phyloP scores from a whole-genome alignment of 2,888 invertebrate genomes.

The Acleris literana region DNA sequence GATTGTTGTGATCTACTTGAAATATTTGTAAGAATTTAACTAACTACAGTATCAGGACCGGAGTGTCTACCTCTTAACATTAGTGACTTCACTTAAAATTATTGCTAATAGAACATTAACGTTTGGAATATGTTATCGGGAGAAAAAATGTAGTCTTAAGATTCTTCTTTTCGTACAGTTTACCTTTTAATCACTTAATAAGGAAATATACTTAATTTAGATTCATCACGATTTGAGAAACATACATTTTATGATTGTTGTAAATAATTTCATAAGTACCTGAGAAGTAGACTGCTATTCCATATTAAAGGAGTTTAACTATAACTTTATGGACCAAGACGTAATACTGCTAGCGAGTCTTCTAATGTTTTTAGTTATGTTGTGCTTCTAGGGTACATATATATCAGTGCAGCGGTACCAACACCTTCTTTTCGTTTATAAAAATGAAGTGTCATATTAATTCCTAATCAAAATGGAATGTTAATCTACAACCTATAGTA shows the following conservation, averaged over 20 bases:
- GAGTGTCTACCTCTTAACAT: conserved; percentile 34
- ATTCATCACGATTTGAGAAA: conserved; percentile 5
- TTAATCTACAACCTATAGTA: conserved; percentile 70
- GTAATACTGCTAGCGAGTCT: no score
- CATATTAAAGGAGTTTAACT: no score
- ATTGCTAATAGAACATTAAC: conserved; percentile 41
- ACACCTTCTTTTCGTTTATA: conserved; percentile 4
- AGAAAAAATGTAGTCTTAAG: conserved; percentile 21
- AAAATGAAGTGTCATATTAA: conserved; percentile 24
- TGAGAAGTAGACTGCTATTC: no score
- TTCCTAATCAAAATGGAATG: conserved; percentile 60
- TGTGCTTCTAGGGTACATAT: not conserved
- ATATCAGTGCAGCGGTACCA: conserved; percentile 24
- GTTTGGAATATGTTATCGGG: conserved; percentile 19
- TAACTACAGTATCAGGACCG: no score
- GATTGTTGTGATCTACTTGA: no score
- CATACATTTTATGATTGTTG: conserved; percentile 13
- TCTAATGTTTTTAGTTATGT: not conserved
- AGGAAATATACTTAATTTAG: conserved; percentile 7
- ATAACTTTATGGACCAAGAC: no score
- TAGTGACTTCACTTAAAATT: conserved; percentile 41
- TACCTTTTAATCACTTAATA: no score
- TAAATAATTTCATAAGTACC: conserved; percentile 3
- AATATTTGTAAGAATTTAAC: no score
- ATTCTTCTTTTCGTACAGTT: not conserved